These are phyloP conservation scores for Trichogramma evanescens DNA, from an alignment of 2,888 invertebrate species.

Conservation along the genomic window DNA sequence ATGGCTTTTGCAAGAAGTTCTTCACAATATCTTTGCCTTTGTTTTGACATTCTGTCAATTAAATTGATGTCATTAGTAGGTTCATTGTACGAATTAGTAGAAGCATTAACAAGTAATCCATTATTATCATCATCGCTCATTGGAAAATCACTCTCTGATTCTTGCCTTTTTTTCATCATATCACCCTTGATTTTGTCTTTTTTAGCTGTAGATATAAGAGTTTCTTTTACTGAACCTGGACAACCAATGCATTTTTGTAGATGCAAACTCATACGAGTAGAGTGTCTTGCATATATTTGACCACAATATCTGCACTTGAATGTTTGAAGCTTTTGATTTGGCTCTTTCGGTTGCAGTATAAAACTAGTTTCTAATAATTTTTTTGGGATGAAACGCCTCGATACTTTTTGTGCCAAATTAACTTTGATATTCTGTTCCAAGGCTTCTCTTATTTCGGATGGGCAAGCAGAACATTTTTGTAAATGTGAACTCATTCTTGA, in stretches of 20 bases:
- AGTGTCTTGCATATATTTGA: slow-evolving; percentile 21
- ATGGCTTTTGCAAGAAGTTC: slow-evolving; percentile 25
- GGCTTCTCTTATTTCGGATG: slow-evolving; percentile 18
- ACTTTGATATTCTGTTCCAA: slow-evolving; percentile 18
- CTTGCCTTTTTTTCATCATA: slow-evolving; percentile 9
- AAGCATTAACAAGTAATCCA: slow-evolving; percentile 6
- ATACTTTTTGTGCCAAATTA: slow-evolving; percentile 15
- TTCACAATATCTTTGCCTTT: slow-evolving; percentile 24
- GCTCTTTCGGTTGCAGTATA: slow-evolving; percentile 20
- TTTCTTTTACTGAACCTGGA: slow-evolving; percentile 19
- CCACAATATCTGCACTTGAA: slow-evolving; percentile 23
- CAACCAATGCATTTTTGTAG: slow-evolving; percentile 22
- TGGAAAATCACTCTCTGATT: slow-evolving; percentile 16
- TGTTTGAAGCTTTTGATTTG: slow-evolving; percentile 22
- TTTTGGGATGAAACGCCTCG: slow-evolving; percentile 18
- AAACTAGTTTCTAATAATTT: slow-evolving; percentile 19
- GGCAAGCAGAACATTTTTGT: slow-evolving; percentile 19
- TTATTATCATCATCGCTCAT: slow-evolving; percentile 16
- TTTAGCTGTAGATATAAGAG: slow-evolving; percentile 11
- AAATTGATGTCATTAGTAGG: slow-evolving; percentile 13
- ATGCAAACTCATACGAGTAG: slow-evolving; percentile 23
- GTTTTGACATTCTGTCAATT: slow-evolving; percentile 22
- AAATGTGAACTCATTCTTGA: slow-evolving; percentile 22
- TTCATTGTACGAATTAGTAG: slow-evolving; percentile 13
- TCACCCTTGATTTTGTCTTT: slow-evolving; percentile 4